A percentile compares a stretch with the other conserved stretches of the same genome.
Conservation (phyloP, 2,888 invertebrate genomes). For the Empis stercorea region DNA sequence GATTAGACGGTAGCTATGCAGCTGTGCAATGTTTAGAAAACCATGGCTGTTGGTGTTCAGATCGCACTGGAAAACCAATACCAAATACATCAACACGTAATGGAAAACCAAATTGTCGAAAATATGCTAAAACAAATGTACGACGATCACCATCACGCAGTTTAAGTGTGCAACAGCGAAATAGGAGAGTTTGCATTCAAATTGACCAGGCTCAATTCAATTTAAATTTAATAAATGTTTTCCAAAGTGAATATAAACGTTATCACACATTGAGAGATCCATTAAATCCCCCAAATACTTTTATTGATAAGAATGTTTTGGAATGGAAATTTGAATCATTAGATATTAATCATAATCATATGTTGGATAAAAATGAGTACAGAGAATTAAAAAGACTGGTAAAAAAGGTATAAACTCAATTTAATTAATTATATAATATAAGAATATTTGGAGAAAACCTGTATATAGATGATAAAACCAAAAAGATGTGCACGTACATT, state of each 20-base stretch:
- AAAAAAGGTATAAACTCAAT: constrained; percentile 47
- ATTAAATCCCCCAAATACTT: constrained; percentile 14
- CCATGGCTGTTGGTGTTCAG: constrained; percentile 85
- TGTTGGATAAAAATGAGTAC: constrained; percentile 70
- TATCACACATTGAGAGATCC: constrained; percentile 21
- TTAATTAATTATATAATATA: not conserved
- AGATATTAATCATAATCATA: constrained; percentile 66
- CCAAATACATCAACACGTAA: constrained; percentile 64
- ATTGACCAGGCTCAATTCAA: constrained; percentile 70
- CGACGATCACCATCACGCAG: constrained; percentile 47
- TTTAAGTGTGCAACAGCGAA: constrained; percentile 15
- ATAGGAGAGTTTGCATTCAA: constrained; percentile 50
- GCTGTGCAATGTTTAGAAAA: constrained; percentile 72
- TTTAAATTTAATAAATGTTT: constrained; percentile 69
- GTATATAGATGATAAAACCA: constrained; percentile 63
- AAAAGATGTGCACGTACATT: constrained; percentile 81
- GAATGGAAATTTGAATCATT: constrained; percentile 84
- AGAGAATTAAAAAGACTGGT: constrained; percentile 67
- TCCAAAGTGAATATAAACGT: constrained; percentile 62
- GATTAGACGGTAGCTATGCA: constrained; percentile 70
- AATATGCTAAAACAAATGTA: constrained; percentile 44
- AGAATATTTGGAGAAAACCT: constrained; percentile 1
- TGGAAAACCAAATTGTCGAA: constrained; percentile 54
- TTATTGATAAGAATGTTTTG: constrained; percentile 45
- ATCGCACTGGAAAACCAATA: constrained; percentile 67